Base-by-base conservation (phyloP, 2,888 invertebrate genomes). In the Eilema sororculum region DNA sequence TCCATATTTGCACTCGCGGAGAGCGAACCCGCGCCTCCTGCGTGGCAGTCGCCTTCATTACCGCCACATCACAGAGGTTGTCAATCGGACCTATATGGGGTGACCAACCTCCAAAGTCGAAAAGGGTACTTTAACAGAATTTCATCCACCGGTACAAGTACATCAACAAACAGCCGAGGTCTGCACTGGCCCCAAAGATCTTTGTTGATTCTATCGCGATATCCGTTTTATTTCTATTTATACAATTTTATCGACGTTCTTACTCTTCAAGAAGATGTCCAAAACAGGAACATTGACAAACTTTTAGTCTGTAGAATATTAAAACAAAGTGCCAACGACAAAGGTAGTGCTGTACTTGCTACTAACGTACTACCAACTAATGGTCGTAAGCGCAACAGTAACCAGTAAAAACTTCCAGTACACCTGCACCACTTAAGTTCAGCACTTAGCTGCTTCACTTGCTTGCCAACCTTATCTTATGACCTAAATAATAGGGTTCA, bases 341-440 rank as follows among this genome's bases (percentile, higher is more conserved):
- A 20, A 10, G n/a, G 20, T 20, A 28, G 24, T 59, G 59, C 30
- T 59, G 37, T 28, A 66, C 59, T 24, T 56, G 0, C 30, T 56
- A 9, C 8, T 22, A 65, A 56, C 30, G 22, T 56, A 33, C 70
- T 58, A 30, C 57, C 52, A 30, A 22, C 37, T 65, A 65, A 65
- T 65, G 65, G 57, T 58, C 46, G 5, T 65, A 74, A 72, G 77
- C 66, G 64, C 58, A 57, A 73, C 67, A 74, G 22, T 61, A 67
- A 74, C 81, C 76, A 75, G 76, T 79, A 79, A 83, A 81, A 82
- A 79, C 72, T 68, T 62, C 24, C 68, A 72, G 69, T 57, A 72
- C 83, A 83, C 81, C 83, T 81, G 81, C 52, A 76, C 74, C 81
- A 74, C 82, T 82, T 80, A 80, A 76, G 78, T 83, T 74, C 67